phyloP scores from a whole-genome alignment of 2,113 vertebrate genomes.

The Dinomys branickii region DNA sequence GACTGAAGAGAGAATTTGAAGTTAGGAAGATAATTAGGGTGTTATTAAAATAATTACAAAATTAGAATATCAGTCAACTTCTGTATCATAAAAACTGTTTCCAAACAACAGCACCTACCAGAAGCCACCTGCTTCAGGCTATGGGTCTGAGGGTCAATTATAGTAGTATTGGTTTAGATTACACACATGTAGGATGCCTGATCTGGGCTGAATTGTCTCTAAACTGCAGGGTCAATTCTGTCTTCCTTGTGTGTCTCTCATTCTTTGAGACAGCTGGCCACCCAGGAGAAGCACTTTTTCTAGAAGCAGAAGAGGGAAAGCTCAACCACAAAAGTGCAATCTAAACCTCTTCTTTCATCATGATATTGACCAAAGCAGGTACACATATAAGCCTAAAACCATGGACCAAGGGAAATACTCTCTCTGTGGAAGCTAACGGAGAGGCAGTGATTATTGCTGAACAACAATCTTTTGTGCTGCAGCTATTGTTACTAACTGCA shows the following conservation, averaged over 20 bases:
- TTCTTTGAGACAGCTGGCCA: background rate
- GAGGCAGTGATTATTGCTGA: background rate
- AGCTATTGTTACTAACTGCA: background rate
- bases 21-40: background rate
- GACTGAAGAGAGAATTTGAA: background rate
- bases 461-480: background rate
- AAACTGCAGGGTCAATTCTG: background rate
- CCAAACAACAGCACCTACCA: background rate
- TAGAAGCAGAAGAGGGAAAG: background rate
- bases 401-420: background rate
- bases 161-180: background rate
- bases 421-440: background rate
- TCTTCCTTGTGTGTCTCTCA: background rate
- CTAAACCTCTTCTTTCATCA: background rate
- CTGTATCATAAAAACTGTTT: background rate
- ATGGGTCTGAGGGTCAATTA: background rate
- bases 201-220: background rate
- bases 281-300: background rate
- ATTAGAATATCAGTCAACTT: background rate
- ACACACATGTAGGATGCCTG: background rate
- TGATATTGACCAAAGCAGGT: background rate
- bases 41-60: slow-evolving; percentile 39
- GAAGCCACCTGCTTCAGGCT: background rate
- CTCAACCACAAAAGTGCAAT: background rate
- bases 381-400: background rate